Conservation (phyloP, 2,888 invertebrate genomes). For the Epinotia nisella region DNA sequence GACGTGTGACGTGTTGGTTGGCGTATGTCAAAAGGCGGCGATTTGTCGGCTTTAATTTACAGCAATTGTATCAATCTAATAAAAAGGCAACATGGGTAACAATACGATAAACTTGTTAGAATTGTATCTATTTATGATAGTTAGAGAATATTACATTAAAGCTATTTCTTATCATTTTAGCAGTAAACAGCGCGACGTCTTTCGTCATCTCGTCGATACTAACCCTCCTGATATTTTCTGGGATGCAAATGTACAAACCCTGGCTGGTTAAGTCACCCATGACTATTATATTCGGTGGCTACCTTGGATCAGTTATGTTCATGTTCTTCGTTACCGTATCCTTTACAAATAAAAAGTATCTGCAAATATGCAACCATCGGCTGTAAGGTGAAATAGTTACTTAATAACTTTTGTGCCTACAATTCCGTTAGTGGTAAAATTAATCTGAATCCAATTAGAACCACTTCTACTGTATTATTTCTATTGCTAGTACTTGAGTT, state of each 20-base stretch:
- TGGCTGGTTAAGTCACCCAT: conserved; percentile 92
- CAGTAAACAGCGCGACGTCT: conserved; percentile 89
- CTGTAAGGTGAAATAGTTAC: not conserved
- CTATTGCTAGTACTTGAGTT: too few relatives aligned
- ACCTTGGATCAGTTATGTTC: conserved; percentile 94
- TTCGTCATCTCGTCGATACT: conserved; percentile 91
- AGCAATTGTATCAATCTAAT: not conserved
- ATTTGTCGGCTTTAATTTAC: conserved; percentile 28
- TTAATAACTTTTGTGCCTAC: not conserved
- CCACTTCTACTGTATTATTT: not conserved
- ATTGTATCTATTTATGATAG: not conserved
- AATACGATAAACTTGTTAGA: not conserved
- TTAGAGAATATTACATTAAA: conserved; percentile 7
- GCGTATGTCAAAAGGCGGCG: not conserved
- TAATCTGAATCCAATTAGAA: conserved; percentile 3
- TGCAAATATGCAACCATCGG: not conserved
- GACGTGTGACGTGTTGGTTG: conserved; percentile 6
- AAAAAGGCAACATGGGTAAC: conserved; percentile 33
- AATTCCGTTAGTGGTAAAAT: not conserved
- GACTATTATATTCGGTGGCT: conserved; percentile 95
- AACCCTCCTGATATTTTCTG: conserved; percentile 93
- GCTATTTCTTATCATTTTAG: conserved; percentile 74
- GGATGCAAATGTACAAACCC: conserved; percentile 95
- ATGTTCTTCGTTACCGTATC: conserved; percentile 92
- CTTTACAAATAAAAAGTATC: conserved; percentile 64